Evolutionary conservation across 2,888 invertebrate genomes (phyloP).

Genomic region (Tubulanus polymorphus): DNA sequence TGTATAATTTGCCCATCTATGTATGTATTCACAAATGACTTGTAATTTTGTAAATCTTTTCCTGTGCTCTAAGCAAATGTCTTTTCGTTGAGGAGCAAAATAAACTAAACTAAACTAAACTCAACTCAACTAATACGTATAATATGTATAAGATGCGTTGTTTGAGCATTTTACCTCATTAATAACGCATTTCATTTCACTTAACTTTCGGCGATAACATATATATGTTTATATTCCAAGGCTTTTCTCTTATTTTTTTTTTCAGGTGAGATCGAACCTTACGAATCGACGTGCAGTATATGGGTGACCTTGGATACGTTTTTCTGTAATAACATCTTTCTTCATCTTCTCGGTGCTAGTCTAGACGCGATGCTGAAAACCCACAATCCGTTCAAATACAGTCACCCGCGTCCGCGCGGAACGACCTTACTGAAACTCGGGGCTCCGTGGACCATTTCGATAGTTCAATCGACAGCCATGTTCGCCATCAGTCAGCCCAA

Average conservation of each 20-base stretch:
- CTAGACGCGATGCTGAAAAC: conserved; percentile 1
- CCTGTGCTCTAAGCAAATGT: too few species aligned
- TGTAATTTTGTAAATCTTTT: too few species aligned
- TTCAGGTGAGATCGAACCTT: not conserved
- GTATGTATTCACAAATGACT: too few species aligned
- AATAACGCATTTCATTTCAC: too few species aligned
- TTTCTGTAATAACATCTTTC: conserved; percentile 2
- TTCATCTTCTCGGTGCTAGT: not conserved
- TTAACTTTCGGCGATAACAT: too few species aligned
- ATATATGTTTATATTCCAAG: too few species aligned
- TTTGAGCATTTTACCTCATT: too few species aligned
- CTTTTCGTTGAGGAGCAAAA: too few species aligned
- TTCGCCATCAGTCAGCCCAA: not conserved
- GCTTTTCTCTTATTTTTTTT: not conserved
- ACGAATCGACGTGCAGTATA: not conserved
- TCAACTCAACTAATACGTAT: too few species aligned
- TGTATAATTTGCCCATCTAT: too few species aligned
- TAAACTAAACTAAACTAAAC: too few species aligned
- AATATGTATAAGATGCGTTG: too few species aligned
- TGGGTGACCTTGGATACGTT: conserved; percentile 1
- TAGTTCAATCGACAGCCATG: not conserved
- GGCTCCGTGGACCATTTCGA: not conserved
- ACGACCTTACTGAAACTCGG: not conserved
- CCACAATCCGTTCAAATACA: conserved; percentile 1
- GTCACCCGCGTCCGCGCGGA: not conserved